Percentiles rank a stretch among this genome's conserved stretches.
phyloP scores from a whole-genome alignment of 2,797 vertebrate genomes.

The Brachyrhaphis roseni region DNA sequence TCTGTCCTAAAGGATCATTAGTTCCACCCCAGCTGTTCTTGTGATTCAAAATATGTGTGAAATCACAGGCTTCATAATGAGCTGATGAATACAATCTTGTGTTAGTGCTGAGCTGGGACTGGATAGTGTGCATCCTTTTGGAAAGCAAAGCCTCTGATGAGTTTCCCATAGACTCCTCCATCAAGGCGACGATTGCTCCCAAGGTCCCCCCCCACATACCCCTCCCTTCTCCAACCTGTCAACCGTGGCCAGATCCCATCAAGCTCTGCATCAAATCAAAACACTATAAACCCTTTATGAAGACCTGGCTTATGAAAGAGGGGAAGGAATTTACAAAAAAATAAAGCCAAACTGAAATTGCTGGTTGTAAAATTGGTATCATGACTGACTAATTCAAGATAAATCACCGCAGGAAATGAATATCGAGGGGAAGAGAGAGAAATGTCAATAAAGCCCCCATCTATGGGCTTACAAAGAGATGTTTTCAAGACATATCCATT shows the following conservation, averaged over 20 bases:
- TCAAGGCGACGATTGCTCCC: conserved; percentile 74
- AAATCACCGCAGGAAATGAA: conserved; percentile 76
- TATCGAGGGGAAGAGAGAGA: conserved; percentile 61
- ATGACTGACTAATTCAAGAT: conserved; percentile 82
- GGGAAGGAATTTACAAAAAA: conserved; percentile 61
- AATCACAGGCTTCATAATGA: conserved; percentile 74
- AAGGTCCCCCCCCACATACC: conserved; percentile 60
- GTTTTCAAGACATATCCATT: conserved; percentile 75
- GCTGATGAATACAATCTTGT: conserved; percentile 77
- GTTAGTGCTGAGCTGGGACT: conserved; percentile 76
- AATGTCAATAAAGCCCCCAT: conserved; percentile 75
- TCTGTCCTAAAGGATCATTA: conserved; percentile 73
- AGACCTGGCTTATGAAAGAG: conserved; percentile 63
- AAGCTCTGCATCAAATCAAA: conserved; percentile 82
- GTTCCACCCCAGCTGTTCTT: conserved; percentile 64
- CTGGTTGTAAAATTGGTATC: conserved; percentile 80
- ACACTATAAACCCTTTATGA: conserved; percentile 82
- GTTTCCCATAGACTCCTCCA: conserved; percentile 68
- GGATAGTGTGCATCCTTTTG: conserved; percentile 63
- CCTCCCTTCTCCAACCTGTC: conserved; percentile 67
- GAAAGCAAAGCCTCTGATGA: conserved; percentile 66
- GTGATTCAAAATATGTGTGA: conserved; percentile 74
- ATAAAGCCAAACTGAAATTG: conserved; percentile 56
- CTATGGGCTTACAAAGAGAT: conserved; percentile 70
- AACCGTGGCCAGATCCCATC: conserved; percentile 77